A percentile compares a stretch with the other conserved stretches of the same genome.
Evolutionary conservation across 2,797 vertebrate genomes (phyloP).

Genomic region (Danio choprae): DNA sequence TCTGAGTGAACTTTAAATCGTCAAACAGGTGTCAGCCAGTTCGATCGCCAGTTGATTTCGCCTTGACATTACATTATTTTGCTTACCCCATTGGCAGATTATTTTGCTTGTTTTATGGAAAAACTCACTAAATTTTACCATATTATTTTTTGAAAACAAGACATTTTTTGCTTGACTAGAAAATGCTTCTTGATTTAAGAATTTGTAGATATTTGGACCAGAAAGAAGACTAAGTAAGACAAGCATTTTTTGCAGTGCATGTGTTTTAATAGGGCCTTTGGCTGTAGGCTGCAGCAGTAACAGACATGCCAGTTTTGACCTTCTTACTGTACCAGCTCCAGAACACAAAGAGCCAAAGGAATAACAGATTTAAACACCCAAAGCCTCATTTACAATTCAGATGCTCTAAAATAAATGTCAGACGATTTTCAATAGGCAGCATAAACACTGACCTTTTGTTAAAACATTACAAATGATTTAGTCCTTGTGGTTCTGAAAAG

Average conservation of each 20-base stretch:
- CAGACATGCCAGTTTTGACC: conserved; percentile 37
- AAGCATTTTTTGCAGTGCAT: not conserved
- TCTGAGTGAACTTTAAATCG: too few relatives aligned
- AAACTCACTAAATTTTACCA: too few relatives aligned
- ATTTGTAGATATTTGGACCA: too few relatives aligned
- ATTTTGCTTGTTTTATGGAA: too few relatives aligned
- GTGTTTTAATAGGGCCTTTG: conserved; percentile 25
- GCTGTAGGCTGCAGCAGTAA: conserved; percentile 24
- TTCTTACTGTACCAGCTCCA: conserved; percentile 23
- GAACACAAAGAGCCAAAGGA: conserved; percentile 15
- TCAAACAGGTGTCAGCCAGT: too few relatives aligned
- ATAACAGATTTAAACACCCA: conserved; percentile 14
- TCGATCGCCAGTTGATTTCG: too few relatives aligned
- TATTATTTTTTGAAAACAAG: too few relatives aligned
- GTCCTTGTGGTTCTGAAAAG: conserved; percentile 31
- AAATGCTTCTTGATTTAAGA: too few relatives aligned
- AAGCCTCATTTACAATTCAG: not conserved
- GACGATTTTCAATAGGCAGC: conserved; percentile 12
- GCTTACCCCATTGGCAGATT: too few relatives aligned
- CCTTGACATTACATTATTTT: too few relatives aligned
- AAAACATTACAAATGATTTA: conserved; percentile 38
- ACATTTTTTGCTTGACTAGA: too few relatives aligned
- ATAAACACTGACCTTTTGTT: conserved; percentile 33
- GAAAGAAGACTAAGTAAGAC: too few relatives aligned
- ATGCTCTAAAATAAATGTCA: not conserved